Base-by-base conservation (phyloP, 1,140 invertebrate species). In the Euwallacea fornicatus region DNA sequence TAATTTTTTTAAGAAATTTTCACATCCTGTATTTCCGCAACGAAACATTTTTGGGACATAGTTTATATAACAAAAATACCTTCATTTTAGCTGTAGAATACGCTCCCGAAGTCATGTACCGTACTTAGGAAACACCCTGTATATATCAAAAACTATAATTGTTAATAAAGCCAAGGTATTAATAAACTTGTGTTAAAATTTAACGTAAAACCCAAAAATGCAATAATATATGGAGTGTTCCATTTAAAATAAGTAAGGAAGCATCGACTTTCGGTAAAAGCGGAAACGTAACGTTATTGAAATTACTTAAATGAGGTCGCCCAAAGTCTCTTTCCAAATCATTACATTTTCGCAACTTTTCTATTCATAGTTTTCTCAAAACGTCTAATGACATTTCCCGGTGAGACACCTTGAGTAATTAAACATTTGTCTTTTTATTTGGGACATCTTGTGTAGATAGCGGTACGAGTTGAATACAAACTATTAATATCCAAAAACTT, bases 211-310 rank as follows among this genome's bases (percentile, higher is more conserved):
- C 42, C 43, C n/a, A 42, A 62, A 62, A 1, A 62, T 6, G 2
- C 4, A 62, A 56, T 56, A 62, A 62, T 6, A 62, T 62, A 62
- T 46, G 42, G 60, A 42, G 60, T 62, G 41, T 62, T 42, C 21
- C 10, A 62, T 62, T 62, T 42, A 62, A 62, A 62, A 62, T 43
- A 6, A 62, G 2, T 6, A 62, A 6, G 43, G 33, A 42, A 42
- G 0, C 11, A 56, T 56, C 21, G n/a, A 13, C 11, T 56, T 56
- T 7, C 3, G 55, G 55, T 56, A 56, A 2, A 56, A 6, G 8
- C 55, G 3, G 55, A 3, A 56, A 7, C 7, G 55, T 2, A 15
- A 13, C 4, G 9, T 4, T 15, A 0, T n/a, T 13, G n/a, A 56
- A 56, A 56, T 15, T 56, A 56, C 21, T 56, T 15, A 9, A 3